Base-by-base conservation (phyloP, 2,113 vertebrate genomes). In the Octodon degus region DNA sequence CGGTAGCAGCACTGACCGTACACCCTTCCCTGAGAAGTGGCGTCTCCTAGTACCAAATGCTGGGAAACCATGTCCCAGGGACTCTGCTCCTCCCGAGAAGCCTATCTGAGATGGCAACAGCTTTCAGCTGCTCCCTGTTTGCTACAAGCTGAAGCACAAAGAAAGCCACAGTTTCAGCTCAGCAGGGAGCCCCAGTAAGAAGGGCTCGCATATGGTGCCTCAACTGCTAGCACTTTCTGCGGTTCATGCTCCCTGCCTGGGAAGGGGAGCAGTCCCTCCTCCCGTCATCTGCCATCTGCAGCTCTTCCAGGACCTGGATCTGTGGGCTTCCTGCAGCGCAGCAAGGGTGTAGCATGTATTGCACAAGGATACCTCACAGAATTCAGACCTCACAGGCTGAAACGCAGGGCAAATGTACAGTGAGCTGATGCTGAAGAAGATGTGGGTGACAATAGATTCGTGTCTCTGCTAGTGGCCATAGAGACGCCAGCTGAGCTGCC, bases 151-250 rank as follows among this genome's bases (percentile, higher is more conserved):
- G 74, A 30, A 7, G 37, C 19, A 14, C 22, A 80, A 72, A 93
- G 91, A 79, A 79, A 95, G 77, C 47, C 72, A 19, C 55, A 87
- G 90, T 84, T 79, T 43, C 37, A 2, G 7, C 90, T 91, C 93
- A 95, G 96, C 83, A 10, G 25, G 92, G 62, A n/a, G 53, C 17
- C 7, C 3, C 1, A 6, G 8, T 30, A 19, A 63, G 0, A 30
- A 47, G 84, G 84, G 7, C 60, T 84, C 14, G 0, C 96, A 93
- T 94, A 90, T 87, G 96, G 91, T 13, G 30, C 47, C 91, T 91
- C 94, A 67, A 77, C 96, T 93, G 90, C 40, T 72, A 58, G 74
- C 17, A 76, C 63, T 87, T 89, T 94, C 67, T 80, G 68, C 74
- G 30, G 55, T 87, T 32, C 40, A 17, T 47, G 24, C 60, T 70